Conservation (phyloP, 2,113 vertebrate species). For the Vulpes lagopus region DNA sequence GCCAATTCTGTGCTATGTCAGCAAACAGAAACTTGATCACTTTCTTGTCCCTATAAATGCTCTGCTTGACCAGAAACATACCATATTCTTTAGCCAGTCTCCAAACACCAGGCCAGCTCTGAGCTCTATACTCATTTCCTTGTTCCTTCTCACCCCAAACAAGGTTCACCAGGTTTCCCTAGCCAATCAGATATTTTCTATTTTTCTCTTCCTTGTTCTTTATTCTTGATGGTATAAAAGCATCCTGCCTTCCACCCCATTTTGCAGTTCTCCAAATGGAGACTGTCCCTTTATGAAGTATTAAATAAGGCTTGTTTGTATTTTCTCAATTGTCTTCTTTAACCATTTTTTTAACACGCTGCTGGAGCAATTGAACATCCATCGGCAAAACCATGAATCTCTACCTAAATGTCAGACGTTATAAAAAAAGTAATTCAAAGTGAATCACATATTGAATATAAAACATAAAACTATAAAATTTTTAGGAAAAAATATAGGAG, state of each 20-base stretch:
- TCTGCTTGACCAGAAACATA: neutral
- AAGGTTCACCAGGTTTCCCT: neutral
- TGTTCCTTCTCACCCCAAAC: neutral
- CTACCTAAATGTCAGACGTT: neutral
- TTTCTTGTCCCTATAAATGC: neutral
- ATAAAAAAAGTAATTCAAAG: neutral
- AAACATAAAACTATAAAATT: neutral
- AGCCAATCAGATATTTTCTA: neutral
- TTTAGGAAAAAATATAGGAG: neutral
- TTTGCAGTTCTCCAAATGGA: neutral
- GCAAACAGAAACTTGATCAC: neutral
- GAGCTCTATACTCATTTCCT: neutral
- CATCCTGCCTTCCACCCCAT: neutral
- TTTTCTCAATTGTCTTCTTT: neutral
- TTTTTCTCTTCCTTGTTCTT: neutral
- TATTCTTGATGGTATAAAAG: neutral
- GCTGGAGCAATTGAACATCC: neutral
- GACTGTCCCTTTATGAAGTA: neutral
- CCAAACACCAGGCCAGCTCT: neutral
- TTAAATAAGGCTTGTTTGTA: neutral
- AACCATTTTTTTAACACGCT: neutral
- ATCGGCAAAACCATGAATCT: neutral
- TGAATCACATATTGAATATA: neutral
- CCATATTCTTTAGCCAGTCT: neutral
- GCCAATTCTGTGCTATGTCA: neutral